Conservation (phyloP, 2,113 vertebrate genomes). For the Bolborhynchus lineola region DNA sequence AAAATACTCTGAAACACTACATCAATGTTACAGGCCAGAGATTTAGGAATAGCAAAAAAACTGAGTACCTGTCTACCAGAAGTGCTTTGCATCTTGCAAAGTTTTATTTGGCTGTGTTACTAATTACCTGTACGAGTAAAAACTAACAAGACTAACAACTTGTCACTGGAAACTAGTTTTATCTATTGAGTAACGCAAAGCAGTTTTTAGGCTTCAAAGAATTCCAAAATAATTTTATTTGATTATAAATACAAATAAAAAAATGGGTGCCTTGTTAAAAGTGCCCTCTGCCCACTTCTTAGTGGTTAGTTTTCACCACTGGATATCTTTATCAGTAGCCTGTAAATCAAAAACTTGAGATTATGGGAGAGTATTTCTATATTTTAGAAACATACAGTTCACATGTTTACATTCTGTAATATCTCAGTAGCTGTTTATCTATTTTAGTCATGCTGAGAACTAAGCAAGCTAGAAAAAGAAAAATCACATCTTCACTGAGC, state of each 20-base stretch:
- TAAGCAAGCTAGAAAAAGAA: not conserved
- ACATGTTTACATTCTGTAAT: not conserved
- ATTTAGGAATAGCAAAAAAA: not conserved
- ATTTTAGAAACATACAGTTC: not conserved
- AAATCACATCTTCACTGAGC: not conserved
- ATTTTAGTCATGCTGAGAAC: not conserved
- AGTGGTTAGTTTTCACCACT: not conserved
- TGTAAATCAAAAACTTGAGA: not conserved
- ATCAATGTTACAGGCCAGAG: not conserved
- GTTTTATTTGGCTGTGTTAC: not conserved
- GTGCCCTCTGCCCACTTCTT: not conserved
- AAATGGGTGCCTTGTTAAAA: not conserved
- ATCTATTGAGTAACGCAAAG: not conserved
- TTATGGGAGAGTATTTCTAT: not conserved
- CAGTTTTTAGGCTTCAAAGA: not conserved
- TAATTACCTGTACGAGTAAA: not conserved
- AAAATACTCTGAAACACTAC: not conserved
- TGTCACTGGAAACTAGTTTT: not conserved
- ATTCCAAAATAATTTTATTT: not conserved
- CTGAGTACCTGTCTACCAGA: accelerated
- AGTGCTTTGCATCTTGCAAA: not conserved
- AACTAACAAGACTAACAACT: not conserved
- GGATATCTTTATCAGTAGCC: not conserved
- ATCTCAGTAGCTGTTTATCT: not conserved
- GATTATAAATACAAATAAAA: not conserved